Evolutionary conservation across 2,113 vertebrate genomes (phyloP).

Genomic region (Mesembrinibis cayennensis): DNA sequence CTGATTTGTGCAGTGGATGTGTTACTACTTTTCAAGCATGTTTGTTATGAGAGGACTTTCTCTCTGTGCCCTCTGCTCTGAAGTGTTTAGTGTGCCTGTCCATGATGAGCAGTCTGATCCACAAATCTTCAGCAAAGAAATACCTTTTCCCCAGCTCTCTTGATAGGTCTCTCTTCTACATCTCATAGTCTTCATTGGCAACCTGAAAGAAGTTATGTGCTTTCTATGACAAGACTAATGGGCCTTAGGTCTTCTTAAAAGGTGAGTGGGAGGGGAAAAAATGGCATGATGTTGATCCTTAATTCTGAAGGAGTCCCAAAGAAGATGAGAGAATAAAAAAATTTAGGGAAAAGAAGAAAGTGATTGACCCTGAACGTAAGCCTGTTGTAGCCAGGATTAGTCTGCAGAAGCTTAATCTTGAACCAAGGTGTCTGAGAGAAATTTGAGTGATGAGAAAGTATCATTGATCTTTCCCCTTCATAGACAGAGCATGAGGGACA

Average conservation of each 20-base stretch:
- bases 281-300: neutral
- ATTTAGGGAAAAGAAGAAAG: neutral
- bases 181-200: accelerated
- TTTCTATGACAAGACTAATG: neutral
- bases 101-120: neutral
- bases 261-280: neutral
- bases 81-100: neutral
- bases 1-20: neutral
- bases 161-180: neutral
- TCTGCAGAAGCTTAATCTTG: neutral
- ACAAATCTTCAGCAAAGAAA: neutral
- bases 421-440: neutral
- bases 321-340: neutral
- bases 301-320: neutral
- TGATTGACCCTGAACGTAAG: neutral
- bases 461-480: neutral
- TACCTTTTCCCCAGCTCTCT: neutral
- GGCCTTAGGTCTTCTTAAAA: neutral
- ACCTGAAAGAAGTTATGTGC: accelerated
- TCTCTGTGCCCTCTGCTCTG: neutral
- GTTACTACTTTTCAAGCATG: neutral
- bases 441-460: neutral
- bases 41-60: neutral
- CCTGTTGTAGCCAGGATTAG: neutral
- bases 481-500: neutral